Evolutionary conservation across 1,140 invertebrate genomes (phyloP).

Genomic region (Ephestia elutella): DNA sequence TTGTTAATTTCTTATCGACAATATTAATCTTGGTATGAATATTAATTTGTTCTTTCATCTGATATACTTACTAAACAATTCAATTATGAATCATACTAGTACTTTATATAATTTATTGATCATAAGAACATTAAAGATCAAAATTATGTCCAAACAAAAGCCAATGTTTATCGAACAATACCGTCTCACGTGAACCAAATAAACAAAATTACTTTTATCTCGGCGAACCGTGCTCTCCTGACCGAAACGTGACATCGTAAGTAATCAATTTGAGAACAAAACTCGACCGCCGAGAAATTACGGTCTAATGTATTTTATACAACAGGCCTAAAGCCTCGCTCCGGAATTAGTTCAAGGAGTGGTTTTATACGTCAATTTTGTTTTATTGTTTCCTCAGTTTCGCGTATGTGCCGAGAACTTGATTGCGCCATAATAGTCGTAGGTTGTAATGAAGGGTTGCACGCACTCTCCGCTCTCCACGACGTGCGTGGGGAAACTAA

Average conservation of each 20-base stretch:
- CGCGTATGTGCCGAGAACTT: constrained; percentile 62
- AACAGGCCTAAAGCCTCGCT: constrained; percentile 29
- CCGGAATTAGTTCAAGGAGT: constrained; percentile 49
- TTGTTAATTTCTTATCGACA: neutral
- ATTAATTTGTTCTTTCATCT: neutral
- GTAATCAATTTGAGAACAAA: constrained; percentile 21
- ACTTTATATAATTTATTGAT: constrained; percentile 3
- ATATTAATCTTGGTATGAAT: neutral
- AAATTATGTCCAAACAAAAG: neutral
- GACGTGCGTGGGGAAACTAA: constrained; percentile 56
- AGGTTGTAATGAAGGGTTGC: constrained; percentile 61
- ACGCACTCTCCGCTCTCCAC: constrained; percentile 42
- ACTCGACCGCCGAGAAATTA: constrained; percentile 26
- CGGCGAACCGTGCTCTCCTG: constrained; percentile 7
- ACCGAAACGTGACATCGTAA: constrained; percentile 11
- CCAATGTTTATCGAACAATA: constrained; percentile 5
- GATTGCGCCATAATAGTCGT: constrained; percentile 65
- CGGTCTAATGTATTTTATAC: constrained; percentile 41
- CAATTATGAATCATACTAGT: neutral
- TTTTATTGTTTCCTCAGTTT: constrained; percentile 63
- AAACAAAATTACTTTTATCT: constrained; percentile 13
- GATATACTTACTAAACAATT: constrained; percentile 1
- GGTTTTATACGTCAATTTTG: constrained; percentile 59
- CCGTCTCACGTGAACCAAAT: constrained; percentile 10
- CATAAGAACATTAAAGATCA: neutral